Evolutionary conservation across 2,113 vertebrate genomes (phyloP).

Genomic region (Holacanthus passer): DNA sequence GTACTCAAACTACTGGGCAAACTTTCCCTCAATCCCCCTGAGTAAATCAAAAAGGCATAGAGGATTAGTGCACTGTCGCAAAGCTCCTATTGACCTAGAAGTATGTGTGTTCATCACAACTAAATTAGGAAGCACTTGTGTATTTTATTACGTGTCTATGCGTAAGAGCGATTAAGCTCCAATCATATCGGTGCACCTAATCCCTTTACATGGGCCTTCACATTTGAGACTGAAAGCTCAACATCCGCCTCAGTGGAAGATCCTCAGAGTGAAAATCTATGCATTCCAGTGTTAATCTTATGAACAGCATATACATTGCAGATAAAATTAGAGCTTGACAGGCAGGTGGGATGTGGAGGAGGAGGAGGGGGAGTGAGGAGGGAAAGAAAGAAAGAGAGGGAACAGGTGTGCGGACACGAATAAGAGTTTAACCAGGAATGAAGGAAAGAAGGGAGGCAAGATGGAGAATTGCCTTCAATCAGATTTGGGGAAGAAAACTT

Average conservation of each 20-base stretch:
- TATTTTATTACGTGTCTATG: slow-evolving; percentile 44
- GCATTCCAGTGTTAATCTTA: slow-evolving; percentile 16
- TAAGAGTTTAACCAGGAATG: background rate
- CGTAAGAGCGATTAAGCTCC: slow-evolving; percentile 41
- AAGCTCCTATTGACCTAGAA: slow-evolving; percentile 75
- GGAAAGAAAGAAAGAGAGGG: background rate
- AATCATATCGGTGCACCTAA: slow-evolving; percentile 61
- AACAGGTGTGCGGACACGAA: slow-evolving; percentile 7
- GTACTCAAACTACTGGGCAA: slow-evolving; percentile 49
- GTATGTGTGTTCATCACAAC: slow-evolving; percentile 56
- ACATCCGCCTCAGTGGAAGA: slow-evolving; percentile 13
- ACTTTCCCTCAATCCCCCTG: slow-evolving; percentile 59
- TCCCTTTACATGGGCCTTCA: slow-evolving; percentile 55
- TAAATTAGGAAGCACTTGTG: slow-evolving; percentile 57
- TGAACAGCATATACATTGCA: slow-evolving; percentile 1
- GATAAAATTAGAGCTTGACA: slow-evolving; percentile 27
- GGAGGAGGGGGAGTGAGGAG: background rate
- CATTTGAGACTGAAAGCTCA: slow-evolving; percentile 31
- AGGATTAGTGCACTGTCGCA: slow-evolving; percentile 66
- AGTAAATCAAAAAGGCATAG: slow-evolving; percentile 64
- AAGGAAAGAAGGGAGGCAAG: background rate
- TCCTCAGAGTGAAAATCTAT: background rate
- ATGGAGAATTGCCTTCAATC: slow-evolving; percentile 14
- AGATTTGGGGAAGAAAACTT: background rate
- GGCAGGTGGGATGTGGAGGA: slow-evolving; percentile 16